Base-by-base conservation (phyloP, 2,888 invertebrate species). In the Lutraria lutraria region DNA sequence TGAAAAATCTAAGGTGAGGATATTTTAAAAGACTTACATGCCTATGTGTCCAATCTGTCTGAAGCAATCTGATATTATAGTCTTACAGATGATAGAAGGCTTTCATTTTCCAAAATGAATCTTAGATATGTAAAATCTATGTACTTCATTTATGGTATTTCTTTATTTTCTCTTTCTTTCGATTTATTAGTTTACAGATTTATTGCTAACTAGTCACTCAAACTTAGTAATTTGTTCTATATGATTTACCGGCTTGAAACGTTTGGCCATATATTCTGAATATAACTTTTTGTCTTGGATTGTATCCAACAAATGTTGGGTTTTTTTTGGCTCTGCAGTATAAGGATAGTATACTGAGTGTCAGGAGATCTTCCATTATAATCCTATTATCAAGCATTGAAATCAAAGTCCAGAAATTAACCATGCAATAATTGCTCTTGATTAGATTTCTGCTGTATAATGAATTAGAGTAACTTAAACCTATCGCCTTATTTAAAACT, bases 1-100 rank as follows among this genome's bases (percentile, higher is more conserved):
- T 56, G 97, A 97, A 31, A 97, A 98, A 89, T 98, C 98, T 95
- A 98, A 98, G 96, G 97, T 97, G 81, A 84, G 91, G 76, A 52
- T 76, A 76, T 31, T 10, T 16, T 3, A 54, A 54, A 12, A 21
- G 56, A 12, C 16, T 19, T 3, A 19, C 3, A 21, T 19, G 21
- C 3, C 56, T 43, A 2, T 43, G 43, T 43, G 43, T 43, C 43
- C 8, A 8, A 8, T 4, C 8, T 43, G 43, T 43, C 43, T 43
- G 43, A 43, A 2, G 8, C 8, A 2, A 4, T 43, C 43, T 43
- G 43, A 43, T 43, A 43, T 43, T 43, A n/a, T n/a, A n/a, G 43
- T 43, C 43, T 43, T 43, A 43, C 43, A 43, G 43, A 43, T 43
- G 43, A 43, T 43, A 8, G 43, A 43, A 43, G 8, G 43, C 43